Evolutionary conservation across 2,113 vertebrate species (phyloP).

Genomic region (Platichthys flesus): DNA sequence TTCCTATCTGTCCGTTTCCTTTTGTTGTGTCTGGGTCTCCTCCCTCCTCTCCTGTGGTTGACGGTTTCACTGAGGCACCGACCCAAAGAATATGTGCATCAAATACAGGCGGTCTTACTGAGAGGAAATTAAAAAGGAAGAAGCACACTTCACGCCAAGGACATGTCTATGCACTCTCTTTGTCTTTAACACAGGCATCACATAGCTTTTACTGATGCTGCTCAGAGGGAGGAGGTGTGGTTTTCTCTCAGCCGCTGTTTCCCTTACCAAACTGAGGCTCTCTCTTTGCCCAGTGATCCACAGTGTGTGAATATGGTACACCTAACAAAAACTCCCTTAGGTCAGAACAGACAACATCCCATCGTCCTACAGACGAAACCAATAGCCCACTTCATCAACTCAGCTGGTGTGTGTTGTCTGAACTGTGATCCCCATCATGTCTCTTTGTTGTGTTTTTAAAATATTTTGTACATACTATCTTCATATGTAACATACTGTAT

Average conservation of each 20-base stretch:
- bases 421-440: constrained; percentile 75
- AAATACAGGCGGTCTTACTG: constrained; percentile 25
- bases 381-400: constrained; percentile 32
- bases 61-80: constrained; percentile 51
- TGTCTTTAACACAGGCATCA: constrained; percentile 49
- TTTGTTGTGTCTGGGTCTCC: constrained; percentile 41
- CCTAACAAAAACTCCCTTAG: constrained; percentile 44
- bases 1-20: constrained; percentile 46
- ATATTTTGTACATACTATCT: constrained; percentile 88
- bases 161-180: constrained; percentile 75
- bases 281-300: constrained; percentile 46
- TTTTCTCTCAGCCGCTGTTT: constrained; percentile 55
- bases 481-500: constrained; percentile 91
- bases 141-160: constrained; percentile 74
- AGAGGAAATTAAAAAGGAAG: constrained; percentile 18
- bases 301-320: constrained; percentile 72
- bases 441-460: constrained; percentile 83
- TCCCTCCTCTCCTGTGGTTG: constrained; percentile 41
- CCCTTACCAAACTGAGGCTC: constrained; percentile 47
- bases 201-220: constrained; percentile 54
- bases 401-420: constrained; percentile 54
- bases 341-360: constrained; percentile 36
- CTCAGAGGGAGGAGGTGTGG: constrained; percentile 44
- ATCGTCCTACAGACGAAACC: constrained; percentile 40
- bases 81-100: constrained; percentile 71